Evolutionary conservation across 2,888 invertebrate species (phyloP), one percentile per base, ranked within the genome.

Genomic region (Anthrax anthrax): DNA sequence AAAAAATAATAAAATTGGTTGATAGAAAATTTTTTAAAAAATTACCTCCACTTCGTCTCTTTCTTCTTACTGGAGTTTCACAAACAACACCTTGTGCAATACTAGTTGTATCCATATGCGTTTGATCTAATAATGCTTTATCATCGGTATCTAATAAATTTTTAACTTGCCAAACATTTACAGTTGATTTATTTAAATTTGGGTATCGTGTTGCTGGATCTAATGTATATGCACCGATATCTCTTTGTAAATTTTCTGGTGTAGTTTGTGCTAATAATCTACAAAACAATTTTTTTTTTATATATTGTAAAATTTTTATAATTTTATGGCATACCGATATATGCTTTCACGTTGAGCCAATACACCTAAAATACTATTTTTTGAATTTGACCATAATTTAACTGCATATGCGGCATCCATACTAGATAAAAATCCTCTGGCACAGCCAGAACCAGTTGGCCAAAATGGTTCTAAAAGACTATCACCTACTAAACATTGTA

Each of bases 401-500:
- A 96, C 81, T 52, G 91, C 88, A 92, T 97, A 98, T 14, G 90
- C 91, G 0, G 95, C 87, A 72, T 98, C 97, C 67, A 97, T 77
- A 4, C 91, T 89, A 18, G 94, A 91, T 3, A 98, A 75, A 67
- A 97, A 97, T 14, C 97, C 97, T 47, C 97, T 77, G 0, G 96
- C 97, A 71, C 95, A 95, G 1, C 98, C 98, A 4, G 95, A 95
- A 0, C 98, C 98, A 1, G 95, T 96, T 6, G 97, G 98, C 97
- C 98, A 98, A 70, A 98, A 98, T 0, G 91, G 91, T 75, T 97
- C 97, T 27, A 97, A 74, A 46, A 97, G 72, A 65, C 92, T 94
- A 70, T 98, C 97, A 1, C 97, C 97, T 2, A 97, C 96, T 44
- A 98, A 75, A 57, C 84, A 85, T 72, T 89, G 84, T 16, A 97